Conservation (phyloP, 2,888 invertebrate species). For the Micoletzkya japonica region DNA sequence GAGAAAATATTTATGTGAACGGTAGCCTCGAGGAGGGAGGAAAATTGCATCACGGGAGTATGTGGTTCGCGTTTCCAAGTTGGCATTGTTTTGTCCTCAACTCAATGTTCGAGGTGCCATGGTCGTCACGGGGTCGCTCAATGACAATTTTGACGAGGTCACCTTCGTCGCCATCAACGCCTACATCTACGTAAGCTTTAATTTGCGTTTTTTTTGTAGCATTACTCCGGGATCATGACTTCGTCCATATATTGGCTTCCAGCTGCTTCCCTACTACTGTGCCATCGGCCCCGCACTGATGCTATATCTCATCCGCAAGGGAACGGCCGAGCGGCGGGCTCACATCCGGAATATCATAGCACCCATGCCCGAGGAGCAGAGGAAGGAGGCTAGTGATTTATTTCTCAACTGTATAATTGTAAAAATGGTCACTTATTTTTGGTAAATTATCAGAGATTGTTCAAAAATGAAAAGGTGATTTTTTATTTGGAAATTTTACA, state of each 20-base stretch:
- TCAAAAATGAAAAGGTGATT: no score
- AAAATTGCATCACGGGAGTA: no score
- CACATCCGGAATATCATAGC: neutral
- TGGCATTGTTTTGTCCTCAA: neutral
- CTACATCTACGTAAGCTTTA: slow-evolving; percentile 11
- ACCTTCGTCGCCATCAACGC: slow-evolving; percentile 14
- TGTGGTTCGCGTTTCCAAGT: no score
- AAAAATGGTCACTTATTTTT: no score
- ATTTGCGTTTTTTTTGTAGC: no score
- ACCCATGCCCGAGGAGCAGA: neutral
- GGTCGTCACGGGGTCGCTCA: neutral
- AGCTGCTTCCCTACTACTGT: slow-evolving; percentile 24
- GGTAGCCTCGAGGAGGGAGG: no score
- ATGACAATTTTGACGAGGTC: neutral
- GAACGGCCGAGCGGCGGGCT: neutral
- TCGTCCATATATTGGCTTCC: neutral
- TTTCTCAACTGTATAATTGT: no score
- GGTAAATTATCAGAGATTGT: no score
- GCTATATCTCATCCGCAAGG: slow-evolving; percentile 16
- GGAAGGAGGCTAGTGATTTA: no score
- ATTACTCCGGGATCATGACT: neutral
- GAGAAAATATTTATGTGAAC: no score
- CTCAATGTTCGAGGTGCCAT: slow-evolving; percentile 6
- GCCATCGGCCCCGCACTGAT: slow-evolving; percentile 11
- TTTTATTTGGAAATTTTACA: no score